A percentile compares a stretch with the other conserved stretches of the same genome.
These are phyloP conservation scores for Mus caroli DNA, from an alignment of 2,797 vertebrate species.

Conservation along the genomic window DNA sequence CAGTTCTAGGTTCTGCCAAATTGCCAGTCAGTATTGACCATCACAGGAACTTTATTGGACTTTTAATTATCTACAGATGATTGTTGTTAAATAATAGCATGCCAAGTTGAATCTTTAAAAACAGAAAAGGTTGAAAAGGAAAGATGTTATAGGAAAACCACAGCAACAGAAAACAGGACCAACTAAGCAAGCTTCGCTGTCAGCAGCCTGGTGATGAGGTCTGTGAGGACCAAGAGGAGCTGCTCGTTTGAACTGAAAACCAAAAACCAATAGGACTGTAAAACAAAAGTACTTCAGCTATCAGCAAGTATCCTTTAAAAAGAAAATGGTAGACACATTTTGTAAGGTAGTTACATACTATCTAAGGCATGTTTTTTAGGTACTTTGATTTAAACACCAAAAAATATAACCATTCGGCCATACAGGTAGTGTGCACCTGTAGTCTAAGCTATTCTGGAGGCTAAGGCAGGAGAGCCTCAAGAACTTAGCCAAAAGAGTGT, in stretches of 20 bases:
- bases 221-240: neutral
- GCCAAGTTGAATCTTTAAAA: constrained; percentile 44
- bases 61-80: constrained; percentile 51
- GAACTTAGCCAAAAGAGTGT: neutral
- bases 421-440: neutral
- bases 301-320: constrained; percentile 20
- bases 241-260: neutral
- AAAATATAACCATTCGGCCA: neutral
- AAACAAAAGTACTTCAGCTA: neutral
- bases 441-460: neutral
- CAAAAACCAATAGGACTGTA: neutral
- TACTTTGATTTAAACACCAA: constrained; percentile 48
- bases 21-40: neutral
- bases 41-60: neutral
- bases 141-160: constrained; percentile 28
- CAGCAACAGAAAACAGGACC: constrained; percentile 18
- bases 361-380: constrained; percentile 13
- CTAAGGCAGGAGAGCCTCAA: neutral
- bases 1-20: neutral
- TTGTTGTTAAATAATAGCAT: constrained; percentile 44
- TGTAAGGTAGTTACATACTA: neutral
- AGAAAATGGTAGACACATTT: constrained; percentile 51
- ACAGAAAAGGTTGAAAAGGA: constrained; percentile 42
- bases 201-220: constrained; percentile 15
- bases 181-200: constrained; percentile 20